Percentiles rank a stretch among this genome's conserved stretches.
Conservation (phyloP, 2,113 vertebrate species). For the Otus sunia region DNA sequence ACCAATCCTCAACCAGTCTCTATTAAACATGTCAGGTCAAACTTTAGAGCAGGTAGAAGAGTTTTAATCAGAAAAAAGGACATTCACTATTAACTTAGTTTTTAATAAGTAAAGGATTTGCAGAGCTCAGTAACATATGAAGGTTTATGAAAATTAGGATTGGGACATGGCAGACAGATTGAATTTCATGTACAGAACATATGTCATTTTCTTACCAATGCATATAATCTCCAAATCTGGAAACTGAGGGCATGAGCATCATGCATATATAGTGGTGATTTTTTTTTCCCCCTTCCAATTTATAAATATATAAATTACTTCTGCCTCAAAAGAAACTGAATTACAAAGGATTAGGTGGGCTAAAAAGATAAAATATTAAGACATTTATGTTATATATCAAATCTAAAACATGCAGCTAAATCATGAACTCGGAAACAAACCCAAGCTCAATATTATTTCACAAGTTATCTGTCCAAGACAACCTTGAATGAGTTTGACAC, state of each 20-base stretch:
- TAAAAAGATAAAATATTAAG: neutral
- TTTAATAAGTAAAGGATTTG: neutral
- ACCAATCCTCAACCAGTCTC: neutral
- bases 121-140: neutral
- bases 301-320: neutral
- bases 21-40: neutral
- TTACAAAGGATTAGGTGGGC: neutral
- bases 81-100: neutral
- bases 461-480: neutral
- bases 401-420: neutral
- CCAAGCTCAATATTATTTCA: neutral
- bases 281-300: accelerated
- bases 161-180: neutral
- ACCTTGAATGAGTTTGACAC: neutral
- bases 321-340: neutral
- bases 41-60: neutral
- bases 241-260: neutral
- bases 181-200: neutral
- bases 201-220: neutral
- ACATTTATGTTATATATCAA: too few species aligned
- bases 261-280: neutral
- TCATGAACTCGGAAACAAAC: neutral
- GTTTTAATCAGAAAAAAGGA: neutral
- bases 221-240: neutral
- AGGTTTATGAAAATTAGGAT: neutral